Evolutionary conservation across 2,113 vertebrate genomes (phyloP).

Genomic region (Oophaga pumilio): DNA sequence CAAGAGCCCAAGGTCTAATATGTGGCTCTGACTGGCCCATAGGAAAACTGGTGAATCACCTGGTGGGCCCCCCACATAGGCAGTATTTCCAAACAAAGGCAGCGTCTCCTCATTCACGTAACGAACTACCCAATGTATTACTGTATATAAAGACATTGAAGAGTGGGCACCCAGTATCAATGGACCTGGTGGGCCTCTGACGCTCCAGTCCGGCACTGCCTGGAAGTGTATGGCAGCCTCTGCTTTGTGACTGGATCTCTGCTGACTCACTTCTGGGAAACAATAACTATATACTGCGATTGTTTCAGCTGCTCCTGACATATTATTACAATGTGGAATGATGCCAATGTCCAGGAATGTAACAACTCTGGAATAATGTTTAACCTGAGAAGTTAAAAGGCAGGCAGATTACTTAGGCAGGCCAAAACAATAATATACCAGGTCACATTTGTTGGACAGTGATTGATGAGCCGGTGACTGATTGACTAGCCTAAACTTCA

Average conservation of each 20-base stretch:
- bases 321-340: not conserved
- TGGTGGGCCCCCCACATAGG: no score
- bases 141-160: no score
- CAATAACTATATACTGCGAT: not conserved
- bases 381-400: not conserved
- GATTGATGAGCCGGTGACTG: not conserved
- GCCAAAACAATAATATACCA: not conserved
- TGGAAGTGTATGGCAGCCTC: not conserved
- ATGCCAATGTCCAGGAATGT: not conserved
- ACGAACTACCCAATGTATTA: no score
- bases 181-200: no score
- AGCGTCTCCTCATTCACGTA: no score
- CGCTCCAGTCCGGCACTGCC: no score
- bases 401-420: not conserved
- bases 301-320: not conserved
- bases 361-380: not conserved
- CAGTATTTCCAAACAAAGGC: no score
- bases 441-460: not conserved
- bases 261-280: not conserved
- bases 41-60: no score
- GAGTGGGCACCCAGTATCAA: no score
- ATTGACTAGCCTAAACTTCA: not conserved
- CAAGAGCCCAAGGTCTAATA: not conserved
- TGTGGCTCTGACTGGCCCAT: no score
- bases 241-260: not conserved